Conservation (phyloP, 2,797 vertebrate species). For the Mus spretus region DNA sequence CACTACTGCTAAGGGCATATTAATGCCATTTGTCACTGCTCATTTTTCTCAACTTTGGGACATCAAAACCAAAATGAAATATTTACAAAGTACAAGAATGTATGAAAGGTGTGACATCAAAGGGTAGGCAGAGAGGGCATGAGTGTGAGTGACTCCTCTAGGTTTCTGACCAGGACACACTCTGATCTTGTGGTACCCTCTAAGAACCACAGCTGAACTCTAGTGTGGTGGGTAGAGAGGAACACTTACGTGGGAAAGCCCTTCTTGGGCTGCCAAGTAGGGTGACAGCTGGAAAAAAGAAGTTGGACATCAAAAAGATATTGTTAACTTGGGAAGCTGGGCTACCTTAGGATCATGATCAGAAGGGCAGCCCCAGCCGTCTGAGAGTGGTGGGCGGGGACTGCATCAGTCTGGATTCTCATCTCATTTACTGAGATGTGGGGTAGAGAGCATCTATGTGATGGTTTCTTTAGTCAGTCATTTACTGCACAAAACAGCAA, state of each 20-base stretch:
- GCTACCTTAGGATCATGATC: background rate
- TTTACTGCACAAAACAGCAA: background rate
- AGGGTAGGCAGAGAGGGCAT: background rate
- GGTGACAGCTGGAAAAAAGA: background rate
- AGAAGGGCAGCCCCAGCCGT: background rate
- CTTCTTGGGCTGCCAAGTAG: background rate
- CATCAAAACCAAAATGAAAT: conserved; percentile 48
- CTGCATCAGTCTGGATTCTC: background rate
- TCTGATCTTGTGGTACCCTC: background rate
- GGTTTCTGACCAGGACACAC: background rate
- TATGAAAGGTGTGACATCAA: conserved; percentile 39
- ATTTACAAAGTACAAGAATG: conserved; percentile 44
- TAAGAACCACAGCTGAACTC: background rate
- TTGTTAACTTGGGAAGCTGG: background rate
- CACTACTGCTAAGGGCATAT: background rate
- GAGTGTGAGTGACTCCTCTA: background rate
- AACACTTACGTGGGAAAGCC: background rate
- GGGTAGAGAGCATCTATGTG: background rate
- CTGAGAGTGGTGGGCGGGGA: background rate
- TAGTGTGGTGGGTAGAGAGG: background rate
- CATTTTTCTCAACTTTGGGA: background rate
- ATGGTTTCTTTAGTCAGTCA: background rate
- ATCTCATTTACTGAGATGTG: background rate
- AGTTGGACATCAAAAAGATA: background rate
- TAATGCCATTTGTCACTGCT: background rate